phyloP scores from a whole-genome alignment of 2,888 invertebrate species.

The Acrobeloides nanus region DNA sequence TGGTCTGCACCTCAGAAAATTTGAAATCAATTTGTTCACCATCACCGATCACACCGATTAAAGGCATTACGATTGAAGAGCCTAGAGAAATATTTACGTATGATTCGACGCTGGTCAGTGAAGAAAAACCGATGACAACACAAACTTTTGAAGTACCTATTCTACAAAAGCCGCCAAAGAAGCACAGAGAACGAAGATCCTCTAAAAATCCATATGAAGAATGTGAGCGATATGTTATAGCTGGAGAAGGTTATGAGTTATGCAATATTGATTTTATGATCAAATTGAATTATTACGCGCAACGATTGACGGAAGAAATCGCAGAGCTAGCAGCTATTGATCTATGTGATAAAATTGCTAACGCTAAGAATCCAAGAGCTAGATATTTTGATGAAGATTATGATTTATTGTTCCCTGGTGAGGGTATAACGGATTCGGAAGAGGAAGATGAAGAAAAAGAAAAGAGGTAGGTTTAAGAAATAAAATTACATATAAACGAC shows the following conservation, averaged over 20 bases:
- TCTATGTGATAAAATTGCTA: slow-evolving; percentile 15
- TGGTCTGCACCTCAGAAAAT: too few relatives aligned
- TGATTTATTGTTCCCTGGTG: slow-evolving; percentile 7
- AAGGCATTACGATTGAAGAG: too few relatives aligned
- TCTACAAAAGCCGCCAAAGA: too few relatives aligned
- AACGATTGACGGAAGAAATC: slow-evolving; percentile 45
- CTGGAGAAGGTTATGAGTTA: background rate
- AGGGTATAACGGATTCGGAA: background rate
- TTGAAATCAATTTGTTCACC: too few relatives aligned
- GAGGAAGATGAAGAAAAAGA: background rate
- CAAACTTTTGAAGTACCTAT: too few relatives aligned
- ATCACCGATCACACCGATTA: too few relatives aligned
- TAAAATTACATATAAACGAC: too few relatives aligned
- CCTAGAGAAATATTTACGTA: too few relatives aligned
- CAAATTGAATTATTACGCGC: slow-evolving; percentile 47
- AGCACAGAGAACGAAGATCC: too few relatives aligned
- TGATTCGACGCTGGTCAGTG: too few relatives aligned
- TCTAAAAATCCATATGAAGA: slow-evolving; percentile 13
- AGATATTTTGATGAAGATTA: slow-evolving; percentile 44
- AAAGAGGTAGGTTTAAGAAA: slow-evolving; percentile 2
- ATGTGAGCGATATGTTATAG: slow-evolving; percentile 4
- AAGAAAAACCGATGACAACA: too few relatives aligned
- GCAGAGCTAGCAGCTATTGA: slow-evolving; percentile 39
- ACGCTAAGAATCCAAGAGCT: slow-evolving; percentile 39
- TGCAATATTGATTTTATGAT: slow-evolving; percentile 40